These are phyloP conservation scores for Xiphias gladius DNA, from an alignment of 2,113 vertebrate genomes.

Conservation along the genomic window DNA sequence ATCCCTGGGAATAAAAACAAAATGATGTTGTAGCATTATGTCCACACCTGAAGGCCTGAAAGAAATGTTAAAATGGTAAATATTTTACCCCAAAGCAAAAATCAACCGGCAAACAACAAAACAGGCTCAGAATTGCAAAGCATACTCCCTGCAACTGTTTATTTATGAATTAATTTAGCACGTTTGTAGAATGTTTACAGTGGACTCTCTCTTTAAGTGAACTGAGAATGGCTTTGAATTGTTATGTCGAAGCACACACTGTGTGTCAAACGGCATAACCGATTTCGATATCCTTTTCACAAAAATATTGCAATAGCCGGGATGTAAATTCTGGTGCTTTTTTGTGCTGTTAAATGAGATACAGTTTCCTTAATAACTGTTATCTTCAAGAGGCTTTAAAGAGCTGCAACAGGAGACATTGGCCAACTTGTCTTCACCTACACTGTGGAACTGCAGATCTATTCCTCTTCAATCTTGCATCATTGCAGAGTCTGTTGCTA, in stretches of 20 bases:
- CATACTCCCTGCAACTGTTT: neutral
- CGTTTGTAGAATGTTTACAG: neutral
- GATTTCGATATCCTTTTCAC: neutral
- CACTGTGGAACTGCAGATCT: conserved; percentile 78
- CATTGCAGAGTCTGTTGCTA: conserved; percentile 87
- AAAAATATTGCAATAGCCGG: conserved; percentile 12
- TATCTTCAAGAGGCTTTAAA: conserved; percentile 50
- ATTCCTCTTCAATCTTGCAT: conserved; percentile 81
- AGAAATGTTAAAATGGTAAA: conserved; percentile 17
- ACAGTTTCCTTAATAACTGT: conserved; percentile 17
- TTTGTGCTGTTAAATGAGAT: conserved; percentile 33
- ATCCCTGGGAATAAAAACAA: conserved; percentile 8
- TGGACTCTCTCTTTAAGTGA: neutral
- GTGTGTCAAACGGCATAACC: neutral
- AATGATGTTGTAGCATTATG: neutral
- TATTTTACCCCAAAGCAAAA: conserved; percentile 7
- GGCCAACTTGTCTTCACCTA: conserved; percentile 78
- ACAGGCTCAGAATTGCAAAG: neutral
- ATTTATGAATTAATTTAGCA: neutral
- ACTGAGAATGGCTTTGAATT: conserved; percentile 7
- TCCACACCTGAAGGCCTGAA: conserved; percentile 27
- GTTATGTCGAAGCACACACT: neutral
- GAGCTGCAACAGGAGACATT: conserved; percentile 51
- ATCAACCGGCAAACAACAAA: conserved; percentile 1
- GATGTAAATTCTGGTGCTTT: conserved; percentile 9